phyloP scores from a whole-genome alignment of 2,888 invertebrate species.

The Muscina levida region DNA sequence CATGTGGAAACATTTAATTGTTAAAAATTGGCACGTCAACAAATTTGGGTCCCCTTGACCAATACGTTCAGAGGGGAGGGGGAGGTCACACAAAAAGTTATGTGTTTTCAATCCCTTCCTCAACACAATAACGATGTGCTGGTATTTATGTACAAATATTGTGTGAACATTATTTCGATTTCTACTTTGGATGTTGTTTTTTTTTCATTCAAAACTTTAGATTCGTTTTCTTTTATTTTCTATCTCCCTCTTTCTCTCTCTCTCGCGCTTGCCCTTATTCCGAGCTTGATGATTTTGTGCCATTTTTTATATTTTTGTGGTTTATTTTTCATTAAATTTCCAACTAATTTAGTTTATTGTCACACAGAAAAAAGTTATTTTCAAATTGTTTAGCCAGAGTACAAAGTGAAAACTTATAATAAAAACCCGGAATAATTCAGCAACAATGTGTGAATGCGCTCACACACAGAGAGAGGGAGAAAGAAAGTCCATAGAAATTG shows the following conservation, averaged over 20 bases:
- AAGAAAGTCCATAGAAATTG: too few species aligned
- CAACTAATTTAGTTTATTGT: constrained; percentile 62
- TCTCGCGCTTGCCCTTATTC: too few species aligned
- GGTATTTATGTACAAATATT: constrained; percentile 26
- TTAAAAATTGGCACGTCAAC: constrained; percentile 75
- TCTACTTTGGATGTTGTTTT: neutral
- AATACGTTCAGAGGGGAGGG: too few species aligned
- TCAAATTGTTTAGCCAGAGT: constrained; percentile 33
- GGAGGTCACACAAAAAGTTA: constrained; percentile 45
- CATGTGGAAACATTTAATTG: constrained; percentile 72
- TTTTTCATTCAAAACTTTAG: constrained; percentile 45
- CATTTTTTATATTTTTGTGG: too few species aligned
- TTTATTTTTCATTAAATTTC: constrained; percentile 43
- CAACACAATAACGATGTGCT: neutral
- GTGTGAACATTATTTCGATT: constrained; percentile 42
- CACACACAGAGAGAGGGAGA: too few species aligned
- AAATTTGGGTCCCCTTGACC: constrained; percentile 66
- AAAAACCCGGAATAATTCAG: constrained; percentile 18
- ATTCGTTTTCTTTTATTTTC: constrained; percentile 41
- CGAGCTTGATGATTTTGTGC: constrained; percentile 18
- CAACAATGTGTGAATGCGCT: constrained; percentile 1
- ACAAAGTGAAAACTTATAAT: neutral
- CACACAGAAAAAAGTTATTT: constrained; percentile 45
- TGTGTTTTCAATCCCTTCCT: neutral
- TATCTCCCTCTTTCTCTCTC: neutral